Base-by-base conservation (phyloP, 2,888 invertebrate genomes). In the Scaptomyza reducta region DNA sequence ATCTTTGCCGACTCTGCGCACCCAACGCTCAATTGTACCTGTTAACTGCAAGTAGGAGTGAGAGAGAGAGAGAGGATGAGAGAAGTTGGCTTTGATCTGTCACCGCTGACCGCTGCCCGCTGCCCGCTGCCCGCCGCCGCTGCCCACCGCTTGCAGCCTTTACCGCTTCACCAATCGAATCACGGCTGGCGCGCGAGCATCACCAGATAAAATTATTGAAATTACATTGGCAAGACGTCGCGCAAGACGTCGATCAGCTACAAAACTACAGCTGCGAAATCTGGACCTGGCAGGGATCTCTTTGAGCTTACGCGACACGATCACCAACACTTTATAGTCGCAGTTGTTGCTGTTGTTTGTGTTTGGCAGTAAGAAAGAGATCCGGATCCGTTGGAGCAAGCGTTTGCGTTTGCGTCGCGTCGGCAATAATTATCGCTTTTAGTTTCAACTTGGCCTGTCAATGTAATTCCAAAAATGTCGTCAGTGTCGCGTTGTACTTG, bases 121-220 rank as follows among this genome's bases (percentile, higher is more conserved):
- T 44, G 18, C 25, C 25, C 33, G 45, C 35, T 51, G n/a, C n/a
- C n/a, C 22, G 22, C n/a, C 33, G n/a, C 16, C 46, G n/a, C 35
- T 50, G n/a, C n/a, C n/a, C n/a, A 59, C 51, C 60, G 62, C 54
- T 65, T 6, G 6, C 22, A 3, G 22, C 16, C 46, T 22, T 44
- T 22, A 22, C 22, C 22, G 22, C 22, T 22, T 38, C 68, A 66
- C 80, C 85, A 86, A 86, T 87, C 85, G 85, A 86, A 86, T 89
- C 87, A 84, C 84, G 66, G 82, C 79, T 70, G 77, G 80, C 83
- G 86, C 79, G 82, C 81, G 62, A 62, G 80, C 82, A 81, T 72
- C 77, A 70, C 63, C 88, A 89, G 90, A 90, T 90, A 90, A 90
- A 90, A 90, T 90, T 90, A 90, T 90, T 90, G 85, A 86, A 86